Base-by-base conservation (phyloP, 2,797 vertebrate species). In the Pygocentrus nattereri region DNA sequence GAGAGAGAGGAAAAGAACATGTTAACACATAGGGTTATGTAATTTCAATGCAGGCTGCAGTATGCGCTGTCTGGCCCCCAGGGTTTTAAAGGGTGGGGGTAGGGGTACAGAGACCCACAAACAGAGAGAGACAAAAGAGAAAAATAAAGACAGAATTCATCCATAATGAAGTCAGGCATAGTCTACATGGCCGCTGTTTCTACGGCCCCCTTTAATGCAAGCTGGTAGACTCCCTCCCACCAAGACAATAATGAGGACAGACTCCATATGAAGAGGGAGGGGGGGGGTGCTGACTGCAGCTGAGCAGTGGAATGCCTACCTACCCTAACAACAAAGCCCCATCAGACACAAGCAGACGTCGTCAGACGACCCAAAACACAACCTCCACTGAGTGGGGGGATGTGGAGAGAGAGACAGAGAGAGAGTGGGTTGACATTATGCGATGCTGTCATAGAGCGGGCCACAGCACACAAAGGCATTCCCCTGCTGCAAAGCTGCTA, bases 31-130 rank as follows among this genome's bases (percentile, higher is more conserved):
- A 84, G 71, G 21, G 80, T 93, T 93, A 93, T 91, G 91, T 88
- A 94, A 94, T 90, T 90, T 87, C 89, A 82, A 90, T 92, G 90
- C 90, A 91, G 85, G 84, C 91, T 92, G 91, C 88, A 90, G 88
- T 85, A 85, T 85, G 83, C 82, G 85, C 76, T 85, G 88, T 92
- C 89, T 92, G 87, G 90, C 89, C 79, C 56, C 75, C 41, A 68
- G 64, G 54, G 75, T 84, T 84, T 86, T 80, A 82, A 85, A 81
- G 73, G 71, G 21, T 61, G 73, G 81, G 64, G 52, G 65, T 58
- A 74, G 64, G 74, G 41, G 10, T 11, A n/a, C n/a, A 8, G 30
- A 21, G 13, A 64, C 10, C 73, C 78, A 5, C 67, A 90, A 21
- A 30, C 41, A 49, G 38, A 21, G 47, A 38, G 18, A 85, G 76